Evolutionary conservation across 2,888 invertebrate genomes (phyloP).

Genomic region (Galerucella nymphaeae): DNA sequence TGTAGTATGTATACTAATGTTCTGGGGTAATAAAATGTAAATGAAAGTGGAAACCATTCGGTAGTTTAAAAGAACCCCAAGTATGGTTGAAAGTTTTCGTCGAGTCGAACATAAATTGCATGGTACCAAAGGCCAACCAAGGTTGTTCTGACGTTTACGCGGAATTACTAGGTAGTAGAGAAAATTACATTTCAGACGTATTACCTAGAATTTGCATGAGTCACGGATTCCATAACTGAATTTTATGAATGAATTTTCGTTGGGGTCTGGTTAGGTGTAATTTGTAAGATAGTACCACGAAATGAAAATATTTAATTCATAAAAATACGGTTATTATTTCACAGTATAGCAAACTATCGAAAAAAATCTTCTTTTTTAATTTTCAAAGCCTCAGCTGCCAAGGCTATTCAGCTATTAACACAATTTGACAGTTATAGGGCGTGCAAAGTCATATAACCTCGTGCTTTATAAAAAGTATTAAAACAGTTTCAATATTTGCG

Average conservation of each 20-base stretch:
- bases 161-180: neutral
- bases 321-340: too few species aligned
- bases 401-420: too few species aligned
- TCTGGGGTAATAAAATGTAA: too few species aligned
- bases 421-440: too few species aligned
- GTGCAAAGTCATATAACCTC: neutral
- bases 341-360: too few species aligned
- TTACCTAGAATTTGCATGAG: neutral
- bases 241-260: neutral
- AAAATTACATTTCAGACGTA: neutral
- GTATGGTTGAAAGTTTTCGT: neutral
- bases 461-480: neutral
- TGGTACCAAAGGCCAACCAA: neutral
- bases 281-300: neutral
- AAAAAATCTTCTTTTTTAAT: too few species aligned
- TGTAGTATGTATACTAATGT: too few species aligned
- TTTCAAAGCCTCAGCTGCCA: too few species aligned
- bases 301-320: too few species aligned
- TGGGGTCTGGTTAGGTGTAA: neutral
- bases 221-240: neutral
- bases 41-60: too few species aligned
- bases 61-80: too few species aligned
- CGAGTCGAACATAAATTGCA: neutral
- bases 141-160: neutral
- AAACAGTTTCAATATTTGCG: conserved; percentile 9